Conservation (phyloP, 2,888 invertebrate genomes). For the Callyntrura guangdongensis region DNA sequence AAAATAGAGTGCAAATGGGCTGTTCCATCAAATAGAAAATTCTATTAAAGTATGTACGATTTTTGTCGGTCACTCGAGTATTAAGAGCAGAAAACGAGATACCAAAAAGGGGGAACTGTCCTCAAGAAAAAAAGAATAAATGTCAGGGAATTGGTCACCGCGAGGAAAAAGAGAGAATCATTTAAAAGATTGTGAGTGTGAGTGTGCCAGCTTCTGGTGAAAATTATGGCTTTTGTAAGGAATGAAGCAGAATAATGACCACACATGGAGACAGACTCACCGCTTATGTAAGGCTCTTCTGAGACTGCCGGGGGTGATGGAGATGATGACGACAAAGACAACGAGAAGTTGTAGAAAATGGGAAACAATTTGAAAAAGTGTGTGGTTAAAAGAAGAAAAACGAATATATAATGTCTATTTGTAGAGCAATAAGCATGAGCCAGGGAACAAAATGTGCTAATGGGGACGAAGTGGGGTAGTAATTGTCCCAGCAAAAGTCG, state of each 20-base stretch:
- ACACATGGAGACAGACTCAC: neutral
- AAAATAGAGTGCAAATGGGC: neutral
- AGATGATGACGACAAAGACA: too few relatives aligned
- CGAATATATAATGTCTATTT: neutral
- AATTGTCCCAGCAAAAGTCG: neutral
- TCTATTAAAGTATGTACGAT: conserved; percentile 8
- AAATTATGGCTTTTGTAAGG: neutral
- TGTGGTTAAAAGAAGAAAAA: too few relatives aligned
- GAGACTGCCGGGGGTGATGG: too few relatives aligned
- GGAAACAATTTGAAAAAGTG: too few relatives aligned
- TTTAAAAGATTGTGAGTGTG: conserved; percentile 18
- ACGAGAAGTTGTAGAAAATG: too few relatives aligned
- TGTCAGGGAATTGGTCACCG: conserved; percentile 1
- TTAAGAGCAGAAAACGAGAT: neutral
- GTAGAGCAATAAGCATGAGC: neutral
- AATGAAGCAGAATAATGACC: conserved; percentile 39
- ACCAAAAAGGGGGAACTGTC: conserved; percentile 12
- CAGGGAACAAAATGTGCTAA: conserved; percentile 1
- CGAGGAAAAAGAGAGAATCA: conserved; percentile 15
- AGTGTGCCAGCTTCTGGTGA: neutral
- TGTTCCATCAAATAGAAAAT: conserved; percentile 28
- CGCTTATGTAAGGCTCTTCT: too few relatives aligned
- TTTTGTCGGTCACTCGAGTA: conserved; percentile 34
- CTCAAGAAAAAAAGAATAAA: conserved; percentile 14
- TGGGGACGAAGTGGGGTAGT: neutral